These are phyloP conservation scores for Lampropteryx suffumata DNA, from an alignment of 2,888 invertebrate species.

Conservation along the genomic window DNA sequence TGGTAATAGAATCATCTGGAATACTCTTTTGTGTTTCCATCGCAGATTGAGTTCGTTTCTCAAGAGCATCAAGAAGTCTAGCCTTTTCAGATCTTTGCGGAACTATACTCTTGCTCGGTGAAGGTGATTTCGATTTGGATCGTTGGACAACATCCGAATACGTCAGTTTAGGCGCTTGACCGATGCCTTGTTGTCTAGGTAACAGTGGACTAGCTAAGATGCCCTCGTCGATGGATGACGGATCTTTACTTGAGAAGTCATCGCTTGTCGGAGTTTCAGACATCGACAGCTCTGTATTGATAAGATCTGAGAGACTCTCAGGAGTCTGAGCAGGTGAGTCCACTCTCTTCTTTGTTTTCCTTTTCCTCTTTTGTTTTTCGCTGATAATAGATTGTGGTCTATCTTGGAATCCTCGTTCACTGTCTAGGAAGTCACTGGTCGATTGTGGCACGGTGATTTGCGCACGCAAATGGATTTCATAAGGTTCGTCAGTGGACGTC, in stretches of 20 bases:
- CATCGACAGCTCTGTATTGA: conserved; percentile 74
- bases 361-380: conserved; percentile 70
- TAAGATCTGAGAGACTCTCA: conserved; percentile 76
- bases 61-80: conserved; percentile 61
- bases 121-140: conserved; percentile 77
- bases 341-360: conserved; percentile 66
- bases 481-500: conserved; percentile 80
- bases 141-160: conserved; percentile 78
- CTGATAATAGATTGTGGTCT: conserved; percentile 53
- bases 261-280: conserved; percentile 74
- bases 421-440: conserved; percentile 66
- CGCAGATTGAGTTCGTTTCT: conserved; percentile 66
- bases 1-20: conserved; percentile 58
- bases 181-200: conserved; percentile 44
- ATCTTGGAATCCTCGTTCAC: conserved; percentile 61
- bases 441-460: conserved; percentile 80
- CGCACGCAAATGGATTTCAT: conserved; percentile 84
- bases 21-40: conserved; percentile 49
- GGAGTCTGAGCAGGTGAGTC: conserved; percentile 67
- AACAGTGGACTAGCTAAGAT: conserved; percentile 63
- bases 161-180: conserved; percentile 54
- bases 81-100: conserved; percentile 61
- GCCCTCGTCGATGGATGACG: conserved; percentile 75
- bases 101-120: conserved; percentile 62
- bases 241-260: conserved; percentile 65